These are phyloP conservation scores for Xenopus petersii DNA, from an alignment of 2,797 vertebrate species.

Conservation along the genomic window DNA sequence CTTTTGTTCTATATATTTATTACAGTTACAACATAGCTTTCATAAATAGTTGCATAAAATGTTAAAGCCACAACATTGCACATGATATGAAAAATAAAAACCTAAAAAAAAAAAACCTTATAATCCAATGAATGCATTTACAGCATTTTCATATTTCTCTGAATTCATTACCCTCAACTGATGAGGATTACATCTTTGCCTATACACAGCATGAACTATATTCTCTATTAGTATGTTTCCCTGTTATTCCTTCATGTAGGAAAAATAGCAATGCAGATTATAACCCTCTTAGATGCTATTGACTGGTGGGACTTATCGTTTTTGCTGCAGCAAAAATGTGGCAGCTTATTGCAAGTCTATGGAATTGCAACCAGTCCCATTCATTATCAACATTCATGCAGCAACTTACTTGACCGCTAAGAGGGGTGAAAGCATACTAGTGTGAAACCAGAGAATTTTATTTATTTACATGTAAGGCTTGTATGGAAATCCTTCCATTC, in stretches of 20 bases:
- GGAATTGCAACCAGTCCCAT: too few relatives aligned
- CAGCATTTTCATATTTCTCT: slow-evolving; percentile 82
- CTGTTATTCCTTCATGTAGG: slow-evolving; percentile 4
- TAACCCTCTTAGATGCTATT: too few relatives aligned
- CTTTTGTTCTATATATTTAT: slow-evolving; percentile 94
- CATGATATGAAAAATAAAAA: slow-evolving; percentile 90
- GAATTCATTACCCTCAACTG: slow-evolving; percentile 60
- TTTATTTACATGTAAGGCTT: slow-evolving; percentile 97
- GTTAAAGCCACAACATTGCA: slow-evolving; percentile 99
- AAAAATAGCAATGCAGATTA: not conserved
- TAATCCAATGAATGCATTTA: slow-evolving; percentile 93
- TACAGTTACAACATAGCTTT: slow-evolving; percentile 96
- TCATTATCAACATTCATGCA: too few relatives aligned
- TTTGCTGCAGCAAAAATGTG: too few relatives aligned
- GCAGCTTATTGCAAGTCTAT: too few relatives aligned
- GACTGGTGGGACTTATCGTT: too few relatives aligned
- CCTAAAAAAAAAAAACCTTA: slow-evolving; percentile 85
- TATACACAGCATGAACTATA: slow-evolving; percentile 52
- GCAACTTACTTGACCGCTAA: not conserved
- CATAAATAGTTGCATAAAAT: slow-evolving; percentile 99
- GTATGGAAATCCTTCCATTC: slow-evolving; percentile 88
- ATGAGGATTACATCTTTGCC: slow-evolving; percentile 26
- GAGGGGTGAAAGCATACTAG: slow-evolving; percentile 55
- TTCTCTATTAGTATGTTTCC: not conserved
- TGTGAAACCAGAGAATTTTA: slow-evolving; percentile 74